Evolutionary conservation across 2,888 invertebrate species (phyloP), one percentile per base, ranked within the genome.

Genomic region (Thymelicus sylvestris): DNA sequence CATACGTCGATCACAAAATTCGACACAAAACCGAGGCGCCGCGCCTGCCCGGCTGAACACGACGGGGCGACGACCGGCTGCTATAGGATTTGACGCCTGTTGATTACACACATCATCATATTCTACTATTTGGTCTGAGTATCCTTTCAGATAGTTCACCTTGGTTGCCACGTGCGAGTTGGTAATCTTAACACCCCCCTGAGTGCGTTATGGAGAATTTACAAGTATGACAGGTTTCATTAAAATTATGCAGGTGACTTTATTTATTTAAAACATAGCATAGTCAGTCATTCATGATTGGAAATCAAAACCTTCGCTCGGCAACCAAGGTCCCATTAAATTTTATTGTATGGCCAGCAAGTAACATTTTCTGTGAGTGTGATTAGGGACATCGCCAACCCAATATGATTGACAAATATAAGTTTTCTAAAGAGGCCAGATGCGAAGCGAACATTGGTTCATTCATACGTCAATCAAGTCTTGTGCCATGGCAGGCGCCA

Each of bases 1-100:
- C 87, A 88, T 79, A 79, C 80, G 89, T 89, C 89, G 80, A 86
- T 89, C 89, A 89, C 69, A 60, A 68, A 48, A 69, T 12, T 67
- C 65, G 44, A 50, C 70, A 68, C 65, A 60, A 67, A 66, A 64
- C 66, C 64, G 47, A 70, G 64, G 59, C 38, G 64, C 71, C 75
- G 76, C 76, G 75, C 73, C 75, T 73, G 70, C 60, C 1, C 19
- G 63, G 52, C 72, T 73, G 71, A 70, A 67, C 47, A 66, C 71
- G n/a, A n/a, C n/a, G n/a, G n/a, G n/a, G 44, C 66, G 73, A 68
- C 73, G 60, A 65, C 52, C 62, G 52, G 41, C 50, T 57, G 41
- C 59, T 38, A 44, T 44, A 8, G 44, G 3, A 10, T 44, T 44
- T 10, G 44, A 44, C 8, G 44, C 44, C 44, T 10, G 44, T 44